phyloP scores from a whole-genome alignment of 1,140 invertebrate genomes.

The Atta cephalotes region DNA sequence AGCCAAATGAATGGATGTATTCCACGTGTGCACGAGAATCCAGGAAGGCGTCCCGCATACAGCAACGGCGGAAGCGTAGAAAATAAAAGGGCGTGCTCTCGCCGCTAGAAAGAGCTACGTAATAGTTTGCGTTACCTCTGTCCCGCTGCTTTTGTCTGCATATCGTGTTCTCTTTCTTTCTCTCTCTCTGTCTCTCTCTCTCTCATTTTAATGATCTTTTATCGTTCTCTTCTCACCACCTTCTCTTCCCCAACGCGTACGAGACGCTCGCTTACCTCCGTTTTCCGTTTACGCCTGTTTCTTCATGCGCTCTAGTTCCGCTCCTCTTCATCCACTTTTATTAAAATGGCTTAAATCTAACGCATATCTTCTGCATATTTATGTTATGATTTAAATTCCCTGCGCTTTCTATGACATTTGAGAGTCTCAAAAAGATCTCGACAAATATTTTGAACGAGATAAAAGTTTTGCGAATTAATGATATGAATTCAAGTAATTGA shows the following conservation, averaged over 20 bases:
- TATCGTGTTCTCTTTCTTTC: neutral
- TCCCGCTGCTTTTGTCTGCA: conserved; percentile 64
- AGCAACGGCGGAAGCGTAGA: conserved; percentile 38
- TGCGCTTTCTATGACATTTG: neutral
- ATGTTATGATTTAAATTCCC: neutral
- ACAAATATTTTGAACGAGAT: neutral
- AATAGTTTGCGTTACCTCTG: conserved; percentile 74
- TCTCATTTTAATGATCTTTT: conserved; percentile 54
- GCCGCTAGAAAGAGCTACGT: conserved; percentile 72
- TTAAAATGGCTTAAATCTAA: neutral
- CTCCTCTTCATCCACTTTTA: neutral
- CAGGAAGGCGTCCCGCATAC: conserved; percentile 57
- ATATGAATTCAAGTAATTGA: neutral
- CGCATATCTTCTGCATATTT: neutral
- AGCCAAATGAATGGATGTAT: conserved; percentile 80
- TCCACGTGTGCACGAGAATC: conserved; percentile 65
- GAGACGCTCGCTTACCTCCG: conserved; percentile 36
- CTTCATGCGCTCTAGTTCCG: neutral
- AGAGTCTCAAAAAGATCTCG: neutral
- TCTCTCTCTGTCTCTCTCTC: conserved; percentile 3
- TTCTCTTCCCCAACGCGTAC: neutral
- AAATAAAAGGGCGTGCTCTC: conserved; percentile 76
- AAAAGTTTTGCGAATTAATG: neutral
- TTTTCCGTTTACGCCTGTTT: neutral
- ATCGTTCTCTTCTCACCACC: conserved; percentile 34